phyloP scores from a whole-genome alignment of 2,888 invertebrate species.

The Leptodirus hochenwartii region DNA sequence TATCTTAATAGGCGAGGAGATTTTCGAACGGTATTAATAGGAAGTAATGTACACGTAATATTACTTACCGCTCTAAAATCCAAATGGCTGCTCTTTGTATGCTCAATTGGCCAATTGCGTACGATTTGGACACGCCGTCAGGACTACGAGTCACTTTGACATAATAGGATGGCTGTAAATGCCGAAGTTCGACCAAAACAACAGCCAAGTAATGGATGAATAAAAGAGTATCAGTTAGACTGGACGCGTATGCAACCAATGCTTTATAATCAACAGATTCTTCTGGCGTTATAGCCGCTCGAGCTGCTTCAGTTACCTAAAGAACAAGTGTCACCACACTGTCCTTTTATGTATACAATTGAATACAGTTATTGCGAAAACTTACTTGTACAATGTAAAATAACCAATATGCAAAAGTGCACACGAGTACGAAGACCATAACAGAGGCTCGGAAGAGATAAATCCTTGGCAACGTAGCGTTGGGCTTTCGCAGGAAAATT shows the following conservation, averaged over 20 bases:
- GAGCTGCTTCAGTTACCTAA: conserved; percentile 46
- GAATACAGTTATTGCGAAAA: no score
- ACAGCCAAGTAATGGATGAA: conserved; percentile 92
- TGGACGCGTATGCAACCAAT: conserved; percentile 81
- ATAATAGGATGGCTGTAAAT: conserved; percentile 77
- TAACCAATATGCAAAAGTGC: conserved; percentile 94
- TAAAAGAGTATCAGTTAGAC: conserved; percentile 81
- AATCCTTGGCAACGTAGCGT: conserved; percentile 79
- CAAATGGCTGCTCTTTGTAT: conserved; percentile 91
- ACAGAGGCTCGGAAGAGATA: conserved; percentile 80
- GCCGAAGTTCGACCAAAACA: conserved; percentile 81
- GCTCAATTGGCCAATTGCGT: conserved; percentile 77
- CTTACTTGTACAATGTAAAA: conserved; percentile 93
- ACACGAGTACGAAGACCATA: conserved; percentile 72
- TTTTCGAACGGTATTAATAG: no score
- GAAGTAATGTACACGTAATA: no score
- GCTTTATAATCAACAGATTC: conserved; percentile 71
- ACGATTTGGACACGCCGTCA: conserved; percentile 80
- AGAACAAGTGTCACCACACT: no score
- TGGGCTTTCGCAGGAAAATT: conserved; percentile 66
- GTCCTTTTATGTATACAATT: no score
- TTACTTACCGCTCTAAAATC: conserved; percentile 78
- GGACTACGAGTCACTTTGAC: conserved; percentile 87
- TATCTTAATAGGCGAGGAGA: no score
- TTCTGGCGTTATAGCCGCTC: conserved; percentile 61